Base-by-base conservation (phyloP, 2,113 vertebrate genomes). In the Neogale vison region DNA sequence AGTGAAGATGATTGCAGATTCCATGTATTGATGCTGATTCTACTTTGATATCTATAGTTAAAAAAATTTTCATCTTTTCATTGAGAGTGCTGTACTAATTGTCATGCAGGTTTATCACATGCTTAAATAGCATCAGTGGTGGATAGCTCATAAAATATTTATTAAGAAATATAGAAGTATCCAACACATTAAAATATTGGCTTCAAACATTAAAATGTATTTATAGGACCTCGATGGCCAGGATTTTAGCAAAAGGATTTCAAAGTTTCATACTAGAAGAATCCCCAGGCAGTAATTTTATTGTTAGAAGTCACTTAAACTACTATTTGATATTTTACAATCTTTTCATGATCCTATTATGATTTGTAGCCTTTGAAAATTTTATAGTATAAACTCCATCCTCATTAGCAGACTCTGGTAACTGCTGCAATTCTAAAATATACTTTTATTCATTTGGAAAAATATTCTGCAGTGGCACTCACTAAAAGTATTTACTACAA, bases 141-240 rank as follows among this genome's bases (percentile, higher is more conserved):
- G 31, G 34, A 96, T 97, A 93, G 55, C 81, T 97, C 63, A 98
- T 98, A 96, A 96, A 98, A 97, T 98, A 98, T 98, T 98, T 98
- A 98, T 98, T 98, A 96, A 98, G 96, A 98, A 97, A 97, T 98
- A 47, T 57, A 91, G 29, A 98, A 97, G n/a, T 93, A 97, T 21
- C 86, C 71, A 95, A 96, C 87, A 93, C 88, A 95, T 97, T 97
- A 98, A 95, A 98, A 91, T 97, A 96, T 86, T 98, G 55, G 24
- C 11, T 96, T 97, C 12, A 11, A 96, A 79, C 34, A 83, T 39
- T 69, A 79, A 8, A 86, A 95, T 98, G 94, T 91, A 97, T 98
- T 97, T 98, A 91, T 65, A 52, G 79, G 55, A 42, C 59, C 9
- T 88, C 81, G 92, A 26, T 67, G 47, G 26, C 4, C 42, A 96